Evolutionary conservation across 1,140 invertebrate species (phyloP).

Genomic region (Acromyrmex echinatior): DNA sequence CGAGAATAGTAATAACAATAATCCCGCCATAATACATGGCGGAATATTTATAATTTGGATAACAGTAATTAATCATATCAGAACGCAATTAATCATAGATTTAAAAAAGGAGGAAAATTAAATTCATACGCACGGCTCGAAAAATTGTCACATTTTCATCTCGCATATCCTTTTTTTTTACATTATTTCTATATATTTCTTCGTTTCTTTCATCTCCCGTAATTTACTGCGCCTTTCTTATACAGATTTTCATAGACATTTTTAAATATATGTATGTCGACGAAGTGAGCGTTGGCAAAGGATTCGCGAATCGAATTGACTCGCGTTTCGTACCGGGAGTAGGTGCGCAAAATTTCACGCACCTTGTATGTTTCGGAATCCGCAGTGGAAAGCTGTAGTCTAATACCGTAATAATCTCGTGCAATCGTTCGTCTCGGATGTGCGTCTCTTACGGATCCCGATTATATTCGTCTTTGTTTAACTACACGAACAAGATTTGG

Average conservation of each 20-base stretch:
- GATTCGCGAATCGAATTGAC: conserved; percentile 84
- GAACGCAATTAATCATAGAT: background rate
- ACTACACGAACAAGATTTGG: conserved; percentile 24
- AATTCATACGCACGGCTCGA: conserved; percentile 37
- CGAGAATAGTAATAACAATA: background rate
- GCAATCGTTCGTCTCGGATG: conserved; percentile 17
- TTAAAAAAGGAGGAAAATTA: background rate
- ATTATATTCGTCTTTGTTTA: background rate
- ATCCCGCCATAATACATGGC: background rate
- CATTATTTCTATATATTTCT: conserved; percentile 11
- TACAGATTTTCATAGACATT: conserved; percentile 3
- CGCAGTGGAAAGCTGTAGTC: conserved; percentile 76
- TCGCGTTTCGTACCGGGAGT: conserved; percentile 86
- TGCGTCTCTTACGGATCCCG: conserved; percentile 4
- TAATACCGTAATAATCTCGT: conserved; percentile 4
- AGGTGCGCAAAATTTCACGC: conserved; percentile 74
- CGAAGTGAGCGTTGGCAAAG: conserved; percentile 57
- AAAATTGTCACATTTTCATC: conserved; percentile 52
- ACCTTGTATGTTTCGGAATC: conserved; percentile 82
- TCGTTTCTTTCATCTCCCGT: background rate
- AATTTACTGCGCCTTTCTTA: background rate
- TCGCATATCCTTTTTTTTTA: conserved; percentile 7
- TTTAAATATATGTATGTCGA: conserved; percentile 38
- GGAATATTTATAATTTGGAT: background rate
- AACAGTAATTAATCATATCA: background rate